These are phyloP conservation scores for Peromyscus polionotus DNA, from an alignment of 2,113 vertebrate species.

Conservation along the genomic window DNA sequence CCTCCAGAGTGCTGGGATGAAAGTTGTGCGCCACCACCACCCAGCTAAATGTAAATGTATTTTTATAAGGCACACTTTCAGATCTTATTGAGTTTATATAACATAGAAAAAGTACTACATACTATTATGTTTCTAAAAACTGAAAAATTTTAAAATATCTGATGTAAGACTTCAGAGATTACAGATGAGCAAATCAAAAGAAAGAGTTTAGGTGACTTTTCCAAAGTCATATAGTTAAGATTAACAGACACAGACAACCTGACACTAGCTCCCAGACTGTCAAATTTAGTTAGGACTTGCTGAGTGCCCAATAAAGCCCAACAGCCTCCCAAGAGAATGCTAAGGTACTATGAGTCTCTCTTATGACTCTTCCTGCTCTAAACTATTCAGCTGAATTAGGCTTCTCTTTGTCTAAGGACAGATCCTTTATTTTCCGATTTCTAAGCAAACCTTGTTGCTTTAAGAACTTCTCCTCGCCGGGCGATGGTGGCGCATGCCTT, in stretches of 20 bases:
- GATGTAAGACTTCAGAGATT: slow-evolving; percentile 4
- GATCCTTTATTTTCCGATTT: background rate
- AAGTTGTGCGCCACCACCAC: too few species aligned
- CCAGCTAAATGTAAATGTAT: background rate
- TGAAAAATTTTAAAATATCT: slow-evolving; percentile 52
- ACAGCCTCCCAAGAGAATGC: background rate
- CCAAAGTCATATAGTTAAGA: background rate
- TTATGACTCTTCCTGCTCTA: background rate
- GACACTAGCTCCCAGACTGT: background rate
- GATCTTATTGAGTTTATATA: slow-evolving; percentile 4
- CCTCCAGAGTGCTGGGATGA: too few species aligned
- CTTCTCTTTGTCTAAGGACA: slow-evolving; percentile 8
- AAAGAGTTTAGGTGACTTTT: slow-evolving; percentile 32
- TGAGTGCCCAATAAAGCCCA: background rate
- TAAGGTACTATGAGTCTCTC: background rate
- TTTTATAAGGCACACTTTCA: slow-evolving; percentile 5
- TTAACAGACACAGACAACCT: slow-evolving; percentile 4
- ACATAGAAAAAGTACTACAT: background rate
- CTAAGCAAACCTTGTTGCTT: background rate
- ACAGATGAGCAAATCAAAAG: background rate
- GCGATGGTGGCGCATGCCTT: too few species aligned
- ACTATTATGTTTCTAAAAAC: slow-evolving; percentile 26
- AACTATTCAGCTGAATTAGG: background rate
- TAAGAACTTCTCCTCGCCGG: background rate
- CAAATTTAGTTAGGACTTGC: slow-evolving; percentile 35